phyloP scores from a whole-genome alignment of 2,888 invertebrate genomes.

The Stenodera caucasica region DNA sequence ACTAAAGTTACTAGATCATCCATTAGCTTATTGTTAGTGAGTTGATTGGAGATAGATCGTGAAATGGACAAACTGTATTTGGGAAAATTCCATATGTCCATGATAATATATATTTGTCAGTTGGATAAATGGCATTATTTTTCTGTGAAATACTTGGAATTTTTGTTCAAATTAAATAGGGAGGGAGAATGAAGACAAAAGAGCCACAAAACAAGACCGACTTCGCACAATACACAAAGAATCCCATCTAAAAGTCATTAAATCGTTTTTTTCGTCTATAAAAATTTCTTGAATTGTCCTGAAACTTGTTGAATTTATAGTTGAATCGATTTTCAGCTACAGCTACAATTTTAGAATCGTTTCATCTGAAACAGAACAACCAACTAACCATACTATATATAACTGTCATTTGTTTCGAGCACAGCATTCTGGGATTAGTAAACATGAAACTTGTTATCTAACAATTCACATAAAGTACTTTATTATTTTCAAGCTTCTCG shows the following conservation, averaged over 20 bases:
- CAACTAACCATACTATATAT: neutral
- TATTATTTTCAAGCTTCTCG: neutral
- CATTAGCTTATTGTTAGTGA: too few species aligned
- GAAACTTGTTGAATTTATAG: neutral
- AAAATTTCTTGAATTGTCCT: neutral
- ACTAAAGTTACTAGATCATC: too few species aligned
- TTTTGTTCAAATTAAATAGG: too few species aligned
- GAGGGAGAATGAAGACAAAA: neutral
- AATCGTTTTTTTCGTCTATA: neutral
- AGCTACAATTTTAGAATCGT: too few species aligned
- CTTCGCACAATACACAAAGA: neutral
- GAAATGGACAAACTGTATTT: too few species aligned
- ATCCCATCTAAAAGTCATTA: neutral
- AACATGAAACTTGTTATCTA: constrained; percentile 2
- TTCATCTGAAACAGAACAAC: neutral
- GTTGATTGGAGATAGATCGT: too few species aligned
- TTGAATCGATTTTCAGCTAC: neutral
- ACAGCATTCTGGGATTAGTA: neutral
- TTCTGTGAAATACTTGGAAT: too few species aligned
- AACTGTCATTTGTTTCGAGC: neutral
- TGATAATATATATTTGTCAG: too few species aligned
- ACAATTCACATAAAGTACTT: neutral
- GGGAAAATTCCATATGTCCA: too few species aligned
- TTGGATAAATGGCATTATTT: too few species aligned
- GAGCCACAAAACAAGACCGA: too few species aligned